Evolutionary conservation across 2,113 vertebrate species (phyloP), one percentile per base, ranked within the genome.

Genomic region (Trematocara macrostoma): DNA sequence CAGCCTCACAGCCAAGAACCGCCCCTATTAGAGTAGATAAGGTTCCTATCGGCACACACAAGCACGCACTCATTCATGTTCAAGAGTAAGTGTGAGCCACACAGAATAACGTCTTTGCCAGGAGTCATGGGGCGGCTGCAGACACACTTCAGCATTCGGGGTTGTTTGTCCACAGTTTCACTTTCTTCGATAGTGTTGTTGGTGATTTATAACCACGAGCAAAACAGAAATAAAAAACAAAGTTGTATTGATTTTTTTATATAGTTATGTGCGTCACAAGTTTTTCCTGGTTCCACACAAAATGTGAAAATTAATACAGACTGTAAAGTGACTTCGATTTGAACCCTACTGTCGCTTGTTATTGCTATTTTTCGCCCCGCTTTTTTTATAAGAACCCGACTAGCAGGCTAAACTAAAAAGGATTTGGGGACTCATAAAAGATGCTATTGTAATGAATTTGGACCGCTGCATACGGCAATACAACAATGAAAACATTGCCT

Each of bases 1-100:
- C 84, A 89, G 81, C 90, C 87, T 91, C 85, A 95, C 96, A 95
- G 95, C 94, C 95, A 95, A 96, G 95, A 96, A 94, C 95, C 35
- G 3, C 64, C 7, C 64, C 83, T 84, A 97, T 97, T 97, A 97
- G 94, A 97, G 95, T 88, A 97, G 97, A 97, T 97, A 96, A 91
- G 96, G 96, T 95, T 95, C 89, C 96, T 96, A 96, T 96, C 93
- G 94, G 96, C 87, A 87, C 88, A 85, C 88, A 89, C 84, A 86
- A 81, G 89, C 85, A 88, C 84, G 34, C 85, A 57, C 89, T 84
- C 87, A 83, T 52, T 82, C 82, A 87, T 69, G 71, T 85, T 89
- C 11, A 89, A 90, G 90, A 84, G 87, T 45, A 59, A 88, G 88
- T 82, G 82, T 6, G 11, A 87, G 71, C 78, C 82, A 87, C 86